Conservation (phyloP, 2,888 invertebrate species). For the Erebia palarica region DNA sequence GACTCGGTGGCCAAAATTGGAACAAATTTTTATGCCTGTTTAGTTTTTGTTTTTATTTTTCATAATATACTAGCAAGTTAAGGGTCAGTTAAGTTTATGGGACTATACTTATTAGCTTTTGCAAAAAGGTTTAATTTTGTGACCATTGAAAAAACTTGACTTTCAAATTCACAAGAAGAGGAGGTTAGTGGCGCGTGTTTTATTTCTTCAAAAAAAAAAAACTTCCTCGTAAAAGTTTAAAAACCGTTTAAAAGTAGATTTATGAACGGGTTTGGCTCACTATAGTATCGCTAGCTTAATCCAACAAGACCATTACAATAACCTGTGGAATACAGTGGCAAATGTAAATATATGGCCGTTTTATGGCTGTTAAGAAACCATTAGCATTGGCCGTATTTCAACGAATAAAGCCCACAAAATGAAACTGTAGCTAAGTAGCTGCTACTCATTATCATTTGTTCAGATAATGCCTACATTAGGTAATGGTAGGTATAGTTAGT, state of each 20-base stretch:
- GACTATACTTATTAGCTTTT: no score
- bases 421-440: background rate
- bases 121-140: no score
- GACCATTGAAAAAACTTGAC: no score
- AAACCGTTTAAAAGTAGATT: slow-evolving; percentile 7
- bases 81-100: no score
- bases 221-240: background rate
- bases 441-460: background rate
- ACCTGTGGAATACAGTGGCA: slow-evolving; percentile 17
- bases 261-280: slow-evolving; percentile 17
- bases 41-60: no score
- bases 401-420: background rate
- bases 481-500: no score
- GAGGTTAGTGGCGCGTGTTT: no score
- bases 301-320: slow-evolving; percentile 8
- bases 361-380: slow-evolving; percentile 8
- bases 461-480: no score
- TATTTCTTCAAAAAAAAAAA: background rate
- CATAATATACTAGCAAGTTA: no score
- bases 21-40: no score
- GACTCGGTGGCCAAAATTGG: no score
- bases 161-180: no score
- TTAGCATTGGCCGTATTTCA: background rate
- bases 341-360: slow-evolving; percentile 17
- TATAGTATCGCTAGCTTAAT: slow-evolving; percentile 15